Conservation (phyloP, 2,797 vertebrate genomes). For the Halcyon leucocephala region DNA sequence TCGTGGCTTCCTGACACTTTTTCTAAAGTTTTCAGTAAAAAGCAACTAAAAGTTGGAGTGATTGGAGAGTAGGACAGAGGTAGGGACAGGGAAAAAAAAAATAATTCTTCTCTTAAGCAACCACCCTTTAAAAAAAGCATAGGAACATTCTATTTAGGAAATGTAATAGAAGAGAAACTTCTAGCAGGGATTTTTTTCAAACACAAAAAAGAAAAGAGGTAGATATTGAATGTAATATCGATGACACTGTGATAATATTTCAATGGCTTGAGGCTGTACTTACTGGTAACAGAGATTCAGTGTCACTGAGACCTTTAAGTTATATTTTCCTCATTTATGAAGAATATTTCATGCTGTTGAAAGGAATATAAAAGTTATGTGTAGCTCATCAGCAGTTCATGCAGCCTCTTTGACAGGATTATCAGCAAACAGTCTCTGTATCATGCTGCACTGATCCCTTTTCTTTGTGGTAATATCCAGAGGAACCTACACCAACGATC, state of each 20-base stretch:
- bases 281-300: neutral
- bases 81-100: neutral
- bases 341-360: neutral
- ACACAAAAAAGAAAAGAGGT: neutral
- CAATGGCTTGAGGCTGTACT: neutral
- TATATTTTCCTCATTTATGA: neutral
- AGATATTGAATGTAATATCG: neutral
- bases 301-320: neutral
- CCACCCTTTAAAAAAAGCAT: neutral
- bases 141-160: neutral
- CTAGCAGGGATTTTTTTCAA: neutral
- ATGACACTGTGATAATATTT: neutral
- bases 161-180: neutral
- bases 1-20: neutral
- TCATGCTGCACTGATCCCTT: no score
- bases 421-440: neutral
- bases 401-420: neutral
- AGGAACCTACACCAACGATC: neutral
- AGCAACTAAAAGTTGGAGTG: neutral
- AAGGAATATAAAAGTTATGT: neutral
- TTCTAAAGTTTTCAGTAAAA: neutral
- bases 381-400: neutral
- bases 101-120: neutral
- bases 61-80: neutral
- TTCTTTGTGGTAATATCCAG: neutral